A percentile compares a stretch with the other conserved stretches of the same genome.
These are phyloP conservation scores for Streptopelia turtur DNA, from an alignment of 2,797 vertebrate genomes.

Conservation along the genomic window DNA sequence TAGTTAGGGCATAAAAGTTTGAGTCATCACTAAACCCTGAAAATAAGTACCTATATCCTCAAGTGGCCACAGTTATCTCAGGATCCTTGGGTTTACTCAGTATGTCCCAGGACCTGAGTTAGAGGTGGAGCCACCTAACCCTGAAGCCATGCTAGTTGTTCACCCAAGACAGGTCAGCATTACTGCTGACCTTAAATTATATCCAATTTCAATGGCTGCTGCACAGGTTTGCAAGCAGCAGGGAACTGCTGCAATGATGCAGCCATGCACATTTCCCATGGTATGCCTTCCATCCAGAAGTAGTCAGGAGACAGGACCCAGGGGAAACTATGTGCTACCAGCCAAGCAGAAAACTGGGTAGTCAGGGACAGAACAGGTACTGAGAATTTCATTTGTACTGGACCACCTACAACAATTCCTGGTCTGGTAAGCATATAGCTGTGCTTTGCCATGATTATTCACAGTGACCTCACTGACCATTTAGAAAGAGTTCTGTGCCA, in stretches of 20 bases:
- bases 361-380: not conserved
- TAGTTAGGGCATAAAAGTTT: not conserved
- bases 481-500: not conserved
- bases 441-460: not conserved
- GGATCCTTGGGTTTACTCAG: not conserved
- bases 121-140: not conserved
- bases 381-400: not conserved
- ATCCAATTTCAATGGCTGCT: not conserved
- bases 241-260: not conserved
- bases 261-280: not conserved
- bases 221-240: not conserved
- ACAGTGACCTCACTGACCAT: not conserved
- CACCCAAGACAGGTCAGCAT: not conserved
- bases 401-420: not conserved
- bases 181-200: not conserved
- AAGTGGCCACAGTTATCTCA: not conserved
- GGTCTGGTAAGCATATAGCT: not conserved
- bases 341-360: not conserved
- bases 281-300: not conserved
- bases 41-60: not conserved
- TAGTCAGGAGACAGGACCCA: not conserved
- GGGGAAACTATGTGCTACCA: not conserved
- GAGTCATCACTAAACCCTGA: not conserved
- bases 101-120: not conserved
- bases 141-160: not conserved